Base-by-base conservation (phyloP, 2,797 vertebrate genomes). In the Semotilus atromaculatus region DNA sequence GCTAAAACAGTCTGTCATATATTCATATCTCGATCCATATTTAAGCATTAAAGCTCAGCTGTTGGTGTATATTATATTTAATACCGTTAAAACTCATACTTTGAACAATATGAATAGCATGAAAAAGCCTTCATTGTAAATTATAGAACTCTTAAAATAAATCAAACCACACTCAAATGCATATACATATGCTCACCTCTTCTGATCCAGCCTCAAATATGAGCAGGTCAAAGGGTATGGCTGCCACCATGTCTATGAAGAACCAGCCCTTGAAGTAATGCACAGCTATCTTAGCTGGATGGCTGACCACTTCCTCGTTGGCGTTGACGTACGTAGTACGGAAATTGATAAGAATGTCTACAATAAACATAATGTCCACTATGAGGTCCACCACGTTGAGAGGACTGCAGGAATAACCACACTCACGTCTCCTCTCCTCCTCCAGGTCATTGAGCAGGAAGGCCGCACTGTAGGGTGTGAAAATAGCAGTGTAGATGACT, bases 241-340 rank as follows among this genome's bases (percentile, higher is more conserved):
- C 98, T 38, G 98, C 98, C 87, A 99, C 98, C 97, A 99, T 99
- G 94, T 99, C 98, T 90, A 99, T 99, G 93, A 99, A 97, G 95
- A 99, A 99, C 98, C 98, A 99, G 94, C 98, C 98, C 95, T 99
- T 99, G 90, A 99, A 99, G 95, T 99, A 99, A 94, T 99, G 97
- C 94, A 99, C 97, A 90, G 97, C 98, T 90, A 99, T 99, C 95
- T 96, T 99, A 86, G 95, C 97, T 1, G 98, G 97, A 86, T 99
- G 97, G 94, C 98, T 99, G 92, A 99, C 98, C 94, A 99, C 98
- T 90, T 99, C 98, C 93, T 99, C 98, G 73, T 99, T 99, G 90
- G 85, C 86, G 93, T 99, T 99, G 88, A 99, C 98, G 75, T 99
- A 99, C 0, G 98, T 99, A 90, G 98, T 99, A 92, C 98, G 94